Conservation (phyloP, 2,797 vertebrate genomes). For the Crocidura indochinensis region DNA sequence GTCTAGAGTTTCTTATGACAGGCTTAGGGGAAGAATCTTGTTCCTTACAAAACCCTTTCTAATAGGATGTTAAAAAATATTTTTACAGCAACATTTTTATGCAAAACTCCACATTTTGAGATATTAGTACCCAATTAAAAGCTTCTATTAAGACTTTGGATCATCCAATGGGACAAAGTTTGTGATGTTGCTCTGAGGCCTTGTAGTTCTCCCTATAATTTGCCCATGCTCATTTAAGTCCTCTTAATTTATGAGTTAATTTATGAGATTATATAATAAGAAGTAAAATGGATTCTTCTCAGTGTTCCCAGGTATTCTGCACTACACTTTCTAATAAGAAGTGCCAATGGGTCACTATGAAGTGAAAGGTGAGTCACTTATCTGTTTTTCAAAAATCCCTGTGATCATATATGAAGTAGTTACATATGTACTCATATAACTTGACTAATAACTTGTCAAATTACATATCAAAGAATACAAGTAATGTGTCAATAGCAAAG, state of each 20-base stretch:
- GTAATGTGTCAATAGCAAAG: neutral
- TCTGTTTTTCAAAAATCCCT: neutral
- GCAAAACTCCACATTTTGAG: constrained; percentile 54
- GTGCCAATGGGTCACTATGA: constrained; percentile 29
- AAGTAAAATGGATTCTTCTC: neutral
- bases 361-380: constrained; percentile 19
- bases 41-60: no score
- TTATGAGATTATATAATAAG: neutral
- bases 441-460: no score
- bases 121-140: neutral
- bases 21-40: no score
- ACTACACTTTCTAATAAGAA: constrained; percentile 46
- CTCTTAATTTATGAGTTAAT: constrained; percentile 31
- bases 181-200: neutral
- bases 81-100: neutral
- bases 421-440: neutral
- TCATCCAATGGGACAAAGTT: no score
- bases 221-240: neutral
- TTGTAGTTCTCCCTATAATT: constrained; percentile 2
- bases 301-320: neutral
- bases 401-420: constrained; percentile 9
- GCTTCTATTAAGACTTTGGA: no score
- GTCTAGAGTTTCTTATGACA: no score
- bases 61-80: no score
- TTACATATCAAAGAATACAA: neutral